A percentile compares a stretch with the other conserved stretches of the same genome.
phyloP scores from a whole-genome alignment of 2,888 invertebrate species.

The Caenorhabditis becei region DNA sequence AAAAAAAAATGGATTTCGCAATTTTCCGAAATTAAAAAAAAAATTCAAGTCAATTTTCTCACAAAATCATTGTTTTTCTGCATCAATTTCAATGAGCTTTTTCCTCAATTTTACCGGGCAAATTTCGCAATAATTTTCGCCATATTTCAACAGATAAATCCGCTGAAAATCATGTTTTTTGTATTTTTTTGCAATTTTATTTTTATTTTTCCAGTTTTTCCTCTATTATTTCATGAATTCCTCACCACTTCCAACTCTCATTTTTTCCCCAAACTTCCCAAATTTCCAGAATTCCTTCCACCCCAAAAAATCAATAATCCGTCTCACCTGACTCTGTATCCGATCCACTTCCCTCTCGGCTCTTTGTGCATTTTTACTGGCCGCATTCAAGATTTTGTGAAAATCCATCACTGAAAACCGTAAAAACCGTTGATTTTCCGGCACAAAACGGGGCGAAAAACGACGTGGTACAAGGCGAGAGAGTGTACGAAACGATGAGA shows the following conservation, averaged over 20 bases:
- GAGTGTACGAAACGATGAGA: no score
- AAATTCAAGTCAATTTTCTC: no score
- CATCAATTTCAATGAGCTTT: no score
- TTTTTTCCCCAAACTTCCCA: no score
- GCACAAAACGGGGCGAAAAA: slow-evolving; percentile 1
- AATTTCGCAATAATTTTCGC: background rate
- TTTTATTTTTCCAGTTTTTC: no score
- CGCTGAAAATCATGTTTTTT: background rate
- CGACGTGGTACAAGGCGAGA: background rate
- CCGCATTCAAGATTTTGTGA: slow-evolving; percentile 59
- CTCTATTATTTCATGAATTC: no score
- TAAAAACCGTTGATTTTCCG: background rate
- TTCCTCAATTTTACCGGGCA: no score
- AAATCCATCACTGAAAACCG: slow-evolving; percentile 66
- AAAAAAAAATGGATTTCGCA: no score
- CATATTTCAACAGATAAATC: background rate
- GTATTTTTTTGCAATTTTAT: no score
- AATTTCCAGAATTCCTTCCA: background rate
- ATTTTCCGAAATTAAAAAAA: no score
- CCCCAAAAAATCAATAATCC: slow-evolving; percentile 20
- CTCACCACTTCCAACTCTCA: no score
- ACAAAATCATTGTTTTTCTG: no score
- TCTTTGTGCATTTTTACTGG: slow-evolving; percentile 64
- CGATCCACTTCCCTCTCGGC: slow-evolving; percentile 56
- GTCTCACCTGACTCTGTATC: slow-evolving; percentile 57